phyloP scores from a whole-genome alignment of 2,888 invertebrate genomes.

The Mactromeris polynyma region DNA sequence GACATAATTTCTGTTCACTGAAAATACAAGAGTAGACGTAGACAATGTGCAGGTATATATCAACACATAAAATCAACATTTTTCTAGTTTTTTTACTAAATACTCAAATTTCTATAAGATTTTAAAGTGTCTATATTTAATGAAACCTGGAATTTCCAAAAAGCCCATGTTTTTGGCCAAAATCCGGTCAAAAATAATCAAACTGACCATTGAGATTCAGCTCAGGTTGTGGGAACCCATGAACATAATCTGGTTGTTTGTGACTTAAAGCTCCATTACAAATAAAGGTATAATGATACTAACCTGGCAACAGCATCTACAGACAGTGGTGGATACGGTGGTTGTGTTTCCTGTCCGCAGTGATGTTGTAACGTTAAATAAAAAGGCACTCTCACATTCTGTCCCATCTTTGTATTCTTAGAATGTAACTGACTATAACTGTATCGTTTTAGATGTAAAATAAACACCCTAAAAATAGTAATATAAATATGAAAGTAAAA shows the following conservation, averaged over 20 bases:
- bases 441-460: conserved; percentile 85
- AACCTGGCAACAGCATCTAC: background rate
- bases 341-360: conserved; percentile 75
- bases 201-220: no score
- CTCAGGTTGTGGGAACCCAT: no score
- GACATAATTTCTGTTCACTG: conserved; percentile 46
- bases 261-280: background rate
- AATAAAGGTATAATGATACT: background rate
- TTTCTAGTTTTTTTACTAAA: no score
- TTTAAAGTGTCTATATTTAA: no score
- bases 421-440: conserved; percentile 72
- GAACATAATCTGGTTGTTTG: no score
- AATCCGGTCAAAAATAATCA: no score
- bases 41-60: no score
- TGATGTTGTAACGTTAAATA: conserved; percentile 78
- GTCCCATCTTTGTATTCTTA: conserved; percentile 77
- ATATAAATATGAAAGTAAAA: no score
- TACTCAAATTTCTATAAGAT: no score
- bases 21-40: background rate
- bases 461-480: conserved; percentile 78
- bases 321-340: conserved; percentile 65
- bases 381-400: conserved; percentile 76
- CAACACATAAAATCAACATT: no score
- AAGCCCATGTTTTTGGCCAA: no score
- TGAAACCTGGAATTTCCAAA: no score